These are phyloP conservation scores for Alligator mississippiensis DNA, from an alignment of 2,113 vertebrate species.

Conservation along the genomic window DNA sequence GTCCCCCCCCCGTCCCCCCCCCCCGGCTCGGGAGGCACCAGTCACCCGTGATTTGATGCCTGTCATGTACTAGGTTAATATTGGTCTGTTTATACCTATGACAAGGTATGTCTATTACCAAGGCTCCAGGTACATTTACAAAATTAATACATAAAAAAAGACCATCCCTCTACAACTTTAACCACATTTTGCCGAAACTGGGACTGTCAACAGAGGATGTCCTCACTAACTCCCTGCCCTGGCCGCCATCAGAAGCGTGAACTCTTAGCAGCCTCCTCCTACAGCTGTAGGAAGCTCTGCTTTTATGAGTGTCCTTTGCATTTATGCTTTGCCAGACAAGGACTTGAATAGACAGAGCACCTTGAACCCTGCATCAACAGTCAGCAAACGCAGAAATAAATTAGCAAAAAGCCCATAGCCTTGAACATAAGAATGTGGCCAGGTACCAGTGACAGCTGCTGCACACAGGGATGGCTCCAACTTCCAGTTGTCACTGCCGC, in stretches of 20 bases:
- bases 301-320: background rate
- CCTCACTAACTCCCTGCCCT: background rate
- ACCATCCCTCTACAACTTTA: background rate
- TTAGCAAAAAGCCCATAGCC: too few species aligned
- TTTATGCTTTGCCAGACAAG: background rate
- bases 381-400: background rate
- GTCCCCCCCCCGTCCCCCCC: too few species aligned
- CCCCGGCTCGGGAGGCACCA: too few species aligned
- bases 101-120: background rate
- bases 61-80: background rate
- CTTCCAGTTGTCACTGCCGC: too few species aligned
- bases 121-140: background rate
- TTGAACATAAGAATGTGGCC: too few species aligned
- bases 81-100: background rate
- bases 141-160: background rate
- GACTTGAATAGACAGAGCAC: background rate
- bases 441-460: too few species aligned
- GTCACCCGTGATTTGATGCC: rapidly evolving
- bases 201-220: background rate
- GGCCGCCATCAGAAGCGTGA: background rate
- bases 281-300: background rate
- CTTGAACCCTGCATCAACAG: too few species aligned
- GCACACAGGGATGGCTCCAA: too few species aligned
- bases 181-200: background rate
- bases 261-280: background rate